Base-by-base conservation (phyloP, 2,113 vertebrate genomes). In the Monopterus albus region DNA sequence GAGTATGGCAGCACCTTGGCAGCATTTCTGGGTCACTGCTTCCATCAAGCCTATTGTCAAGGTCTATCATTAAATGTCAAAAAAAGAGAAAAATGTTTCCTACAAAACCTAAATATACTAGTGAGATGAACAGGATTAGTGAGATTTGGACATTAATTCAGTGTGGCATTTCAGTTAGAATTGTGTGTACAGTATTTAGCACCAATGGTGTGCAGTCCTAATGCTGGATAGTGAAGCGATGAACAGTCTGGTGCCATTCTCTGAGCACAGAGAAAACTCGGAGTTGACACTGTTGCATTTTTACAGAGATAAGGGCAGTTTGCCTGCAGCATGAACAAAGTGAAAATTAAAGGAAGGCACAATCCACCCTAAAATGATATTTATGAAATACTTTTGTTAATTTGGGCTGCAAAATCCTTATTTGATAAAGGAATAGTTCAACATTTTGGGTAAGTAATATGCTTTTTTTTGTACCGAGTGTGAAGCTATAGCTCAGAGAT, bases 151-250 rank as follows among this genome's bases (percentile, higher is more conserved):
- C 73, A 46, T 73, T 72, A 64, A 78, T 59, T 72, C 70, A 60
- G 52, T 15, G 51, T 31, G 68, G 78, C 62, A 74, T 85, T 85
- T 72, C 17, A 57, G 51, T 52, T 42, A 51, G 40, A 69, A 67
- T 59, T 55, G 57, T 57, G 47, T 66, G 57, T 50, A 47, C 43
- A 72, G 73, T 71, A 55, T 67, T 72, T 56, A 58, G 62, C 57
- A 29, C 2, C 13, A 38, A 40, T 4, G 8, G 50, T 51, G 60
- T 64, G 56, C 67, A 39, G 21, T 18, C 66, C 61, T 81, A 79
- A 79, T 79, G 72, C 81, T 75, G 72, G 82, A 79, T 82, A 82
- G 85, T 76, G 56, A 86, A 66, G 64, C 76, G 57, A 74, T 74
- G 74, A 86, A 79, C 26, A 75, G 59, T 78, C 72, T 55, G 0